Base-by-base conservation (phyloP, 2,797 vertebrate species). In the Otolemur crassicaudatus region DNA sequence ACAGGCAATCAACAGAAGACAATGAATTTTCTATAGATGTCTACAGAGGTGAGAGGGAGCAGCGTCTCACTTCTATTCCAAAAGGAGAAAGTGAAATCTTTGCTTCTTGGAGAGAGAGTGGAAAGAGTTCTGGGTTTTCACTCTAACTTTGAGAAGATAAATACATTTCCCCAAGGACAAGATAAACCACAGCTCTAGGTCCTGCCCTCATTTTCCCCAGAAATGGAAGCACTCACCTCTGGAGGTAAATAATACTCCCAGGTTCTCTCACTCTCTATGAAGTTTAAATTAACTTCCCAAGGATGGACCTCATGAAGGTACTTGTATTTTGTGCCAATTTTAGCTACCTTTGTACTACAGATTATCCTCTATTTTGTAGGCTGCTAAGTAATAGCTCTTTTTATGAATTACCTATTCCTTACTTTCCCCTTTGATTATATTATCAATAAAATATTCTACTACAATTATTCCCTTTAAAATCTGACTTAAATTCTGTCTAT, bases 271-370 rank as follows among this genome's bases (percentile, higher is more conserved):
- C n/a, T 61, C 19, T 46, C n/a, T 70, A 31, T 49, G 19, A 34
- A 65, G 37, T 20, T 83, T 73, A 94, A 97, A 92, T 96, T 86
- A 95, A 85, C 43, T 90, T 90, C 7, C 17, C 19, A 87, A 89
- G 61, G 4, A 10, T 90, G 69, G 16, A 22, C 87, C 49, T 90
- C 94, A 69, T 91, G 69, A 84, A 84, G 77, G 92, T 72, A 77
- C 72, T 72, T 53, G 93, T 60, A 87, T 91, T 94, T 89, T 69
- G 13, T 61, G 29, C 2, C 17, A 87, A 61, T 87, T 94, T 92
- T 90, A 86, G 11, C 20, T 73, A 70, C 2, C 80, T 46, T 58
- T 72, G 9, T 92, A 77, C 9, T 75, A 58, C 27, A 87, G 4
- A 73, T 53, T 82, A 73, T 27, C n/a, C 65, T 79, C 67, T 86